Conservation (phyloP, 2,797 vertebrate species). For the Clarias fuscus region DNA sequence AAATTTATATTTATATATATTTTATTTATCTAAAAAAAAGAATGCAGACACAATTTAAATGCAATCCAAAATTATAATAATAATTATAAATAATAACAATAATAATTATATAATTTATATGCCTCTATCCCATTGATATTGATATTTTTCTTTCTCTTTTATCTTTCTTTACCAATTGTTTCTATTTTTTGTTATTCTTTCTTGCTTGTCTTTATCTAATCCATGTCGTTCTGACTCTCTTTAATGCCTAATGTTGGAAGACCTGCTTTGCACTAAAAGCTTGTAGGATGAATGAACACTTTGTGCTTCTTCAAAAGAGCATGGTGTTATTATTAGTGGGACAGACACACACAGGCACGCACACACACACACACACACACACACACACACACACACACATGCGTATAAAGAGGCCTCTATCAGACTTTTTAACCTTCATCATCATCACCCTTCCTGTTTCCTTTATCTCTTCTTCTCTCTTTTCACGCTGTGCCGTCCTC, state of each 20-base stretch:
- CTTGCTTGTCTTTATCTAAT: slow-evolving; percentile 6
- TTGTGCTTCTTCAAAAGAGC: slow-evolving; percentile 67
- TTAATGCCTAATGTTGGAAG: background rate
- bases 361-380: slow-evolving; percentile 6
- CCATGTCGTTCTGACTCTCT: background rate
- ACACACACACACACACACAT: slow-evolving; percentile 21
- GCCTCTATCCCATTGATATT: background rate
- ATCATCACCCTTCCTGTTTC: slow-evolving; percentile 63
- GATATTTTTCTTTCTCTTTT: background rate
- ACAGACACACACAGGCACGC: background rate
- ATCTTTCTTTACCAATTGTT: background rate
- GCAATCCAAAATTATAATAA: too few relatives aligned
- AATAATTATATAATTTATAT: background rate
- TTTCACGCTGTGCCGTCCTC: slow-evolving; percentile 15
- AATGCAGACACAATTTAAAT: background rate
- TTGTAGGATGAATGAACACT: slow-evolving; percentile 61
- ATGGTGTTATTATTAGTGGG: background rate
- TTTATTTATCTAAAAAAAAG: background rate
- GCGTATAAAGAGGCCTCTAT: slow-evolving; percentile 66
- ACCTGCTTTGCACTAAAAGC: slow-evolving; percentile 61
- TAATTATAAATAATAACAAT: background rate
- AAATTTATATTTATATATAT: background rate
- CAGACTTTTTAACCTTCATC: slow-evolving; percentile 68
- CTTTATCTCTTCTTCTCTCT: slow-evolving; percentile 11
- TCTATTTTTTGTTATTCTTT: background rate